Evolutionary conservation across 1,140 invertebrate species (phyloP).

Genomic region (Microplitis mediator): DNA sequence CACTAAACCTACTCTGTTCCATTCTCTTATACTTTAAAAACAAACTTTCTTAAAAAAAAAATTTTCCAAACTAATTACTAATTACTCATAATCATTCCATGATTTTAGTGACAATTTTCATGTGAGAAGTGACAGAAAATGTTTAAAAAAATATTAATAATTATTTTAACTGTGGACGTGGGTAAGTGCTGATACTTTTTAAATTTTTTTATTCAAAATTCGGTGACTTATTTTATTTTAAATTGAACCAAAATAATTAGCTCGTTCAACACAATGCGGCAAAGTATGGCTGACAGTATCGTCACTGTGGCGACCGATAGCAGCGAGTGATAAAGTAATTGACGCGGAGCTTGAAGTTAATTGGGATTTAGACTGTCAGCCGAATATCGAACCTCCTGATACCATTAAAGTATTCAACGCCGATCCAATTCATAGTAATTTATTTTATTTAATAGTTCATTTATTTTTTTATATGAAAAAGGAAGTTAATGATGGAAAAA

Average conservation of each 20-base stretch:
- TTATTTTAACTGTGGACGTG: no score
- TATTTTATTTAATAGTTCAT: conserved; percentile 31
- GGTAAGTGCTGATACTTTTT: no score
- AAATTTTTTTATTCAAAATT: background rate
- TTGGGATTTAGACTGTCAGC: conserved; percentile 61
- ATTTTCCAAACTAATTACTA: no score
- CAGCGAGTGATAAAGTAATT: conserved; percentile 45
- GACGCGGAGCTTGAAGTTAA: conserved; percentile 64
- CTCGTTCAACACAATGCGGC: conserved; percentile 44
- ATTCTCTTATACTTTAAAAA: background rate
- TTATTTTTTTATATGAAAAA: background rate
- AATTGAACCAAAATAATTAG: conserved; percentile 31
- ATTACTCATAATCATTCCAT: no score
- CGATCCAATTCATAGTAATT: conserved; percentile 51
- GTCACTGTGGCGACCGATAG: conserved; percentile 52
- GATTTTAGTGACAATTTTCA: no score
- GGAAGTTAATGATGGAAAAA: no score
- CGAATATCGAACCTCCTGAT: conserved; percentile 39
- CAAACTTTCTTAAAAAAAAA: no score
- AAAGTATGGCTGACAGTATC: conserved; percentile 58
- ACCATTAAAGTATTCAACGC: conserved; percentile 48
- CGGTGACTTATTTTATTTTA: background rate
- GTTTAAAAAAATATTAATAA: no score
- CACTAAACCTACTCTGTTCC: background rate
- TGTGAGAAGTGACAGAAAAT: no score